Evolutionary conservation across 2,113 vertebrate species (phyloP).

Genomic region (Seriola dumerili): DNA sequence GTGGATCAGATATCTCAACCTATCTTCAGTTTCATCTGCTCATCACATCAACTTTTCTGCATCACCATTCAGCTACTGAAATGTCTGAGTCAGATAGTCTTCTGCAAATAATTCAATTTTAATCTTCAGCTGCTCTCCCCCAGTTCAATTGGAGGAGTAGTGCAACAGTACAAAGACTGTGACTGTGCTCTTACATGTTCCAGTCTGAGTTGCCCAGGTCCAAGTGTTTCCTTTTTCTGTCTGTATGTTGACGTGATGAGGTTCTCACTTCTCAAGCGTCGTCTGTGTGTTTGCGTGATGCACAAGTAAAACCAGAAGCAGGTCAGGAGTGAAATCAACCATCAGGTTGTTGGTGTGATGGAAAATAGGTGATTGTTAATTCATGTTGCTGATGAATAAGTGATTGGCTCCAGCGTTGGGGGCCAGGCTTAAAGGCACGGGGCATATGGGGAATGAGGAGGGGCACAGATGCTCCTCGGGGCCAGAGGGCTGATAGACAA

Average conservation of each 20-base stretch:
- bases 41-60: conserved; percentile 12
- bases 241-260: conserved; percentile 7
- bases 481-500: conserved; percentile 69
- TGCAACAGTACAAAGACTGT: not conserved
- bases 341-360: conserved; percentile 73
- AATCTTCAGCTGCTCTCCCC: not conserved
- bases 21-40: not conserved
- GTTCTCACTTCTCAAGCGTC: not conserved
- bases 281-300: conserved; percentile 43
- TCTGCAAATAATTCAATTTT: not conserved
- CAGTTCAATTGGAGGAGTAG: not conserved
- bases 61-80: not conserved
- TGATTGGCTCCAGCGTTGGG: conserved; percentile 67
- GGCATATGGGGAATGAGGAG: conserved; percentile 77
- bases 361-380: conserved; percentile 79
- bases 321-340: conserved; percentile 70
- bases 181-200: not conserved
- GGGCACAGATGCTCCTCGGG: conserved; percentile 78
- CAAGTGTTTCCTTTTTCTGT: not conserved
- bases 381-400: conserved; percentile 79
- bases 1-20: not conserved
- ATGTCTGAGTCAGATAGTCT: not conserved
- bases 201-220: not conserved
- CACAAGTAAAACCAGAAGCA: conserved; percentile 63
- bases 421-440: conserved; percentile 74